phyloP scores from a whole-genome alignment of 1,140 invertebrate species.

The Drosophila punjabiensis region DNA sequence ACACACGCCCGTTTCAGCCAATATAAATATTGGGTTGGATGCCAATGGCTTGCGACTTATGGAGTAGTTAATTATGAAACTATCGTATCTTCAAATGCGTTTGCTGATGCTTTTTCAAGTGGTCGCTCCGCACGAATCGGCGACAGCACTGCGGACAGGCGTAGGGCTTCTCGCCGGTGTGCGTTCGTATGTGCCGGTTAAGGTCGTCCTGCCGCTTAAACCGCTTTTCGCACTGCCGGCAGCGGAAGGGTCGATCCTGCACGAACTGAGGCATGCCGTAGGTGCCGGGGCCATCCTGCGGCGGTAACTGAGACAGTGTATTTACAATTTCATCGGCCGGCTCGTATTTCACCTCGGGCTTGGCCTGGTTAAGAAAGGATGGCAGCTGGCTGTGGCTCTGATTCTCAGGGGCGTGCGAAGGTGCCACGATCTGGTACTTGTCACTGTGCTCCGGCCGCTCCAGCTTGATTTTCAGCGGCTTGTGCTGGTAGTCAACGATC shows the following conservation, averaged over 20 bases:
- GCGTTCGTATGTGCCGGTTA: constrained; percentile 93
- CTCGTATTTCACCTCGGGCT: constrained; percentile 74
- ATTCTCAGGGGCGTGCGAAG: constrained; percentile 25
- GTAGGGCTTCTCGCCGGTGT: constrained; percentile 93
- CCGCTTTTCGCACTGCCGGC: constrained; percentile 90
- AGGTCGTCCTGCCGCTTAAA: constrained; percentile 95
- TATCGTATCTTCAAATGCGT: constrained; percentile 88
- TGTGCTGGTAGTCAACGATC: constrained; percentile 41
- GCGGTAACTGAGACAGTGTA: constrained; percentile 68
- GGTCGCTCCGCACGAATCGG: constrained; percentile 93
- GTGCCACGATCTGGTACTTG: constrained; percentile 72
- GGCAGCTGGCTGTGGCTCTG: constrained; percentile 50
- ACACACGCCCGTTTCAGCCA: constrained; percentile 74
- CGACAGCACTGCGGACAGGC: constrained; percentile 90
- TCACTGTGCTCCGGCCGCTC: constrained; percentile 77
- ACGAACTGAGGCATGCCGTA: constrained; percentile 71
- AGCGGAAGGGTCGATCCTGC: constrained; percentile 91
- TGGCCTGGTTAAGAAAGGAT: constrained; percentile 53
- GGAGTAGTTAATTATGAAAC: constrained; percentile 55
- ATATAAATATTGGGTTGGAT: constrained; percentile 56
- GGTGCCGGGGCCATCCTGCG: constrained; percentile 63
- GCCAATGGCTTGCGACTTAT: constrained; percentile 69
- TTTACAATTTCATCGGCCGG: constrained; percentile 70
- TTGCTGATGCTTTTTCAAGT: constrained; percentile 93
- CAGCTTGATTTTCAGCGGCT: constrained; percentile 74